Evolutionary conservation across 2,888 invertebrate species (phyloP), one percentile per base, ranked within the genome.

Genomic region (Neuroscelio doddi): DNA sequence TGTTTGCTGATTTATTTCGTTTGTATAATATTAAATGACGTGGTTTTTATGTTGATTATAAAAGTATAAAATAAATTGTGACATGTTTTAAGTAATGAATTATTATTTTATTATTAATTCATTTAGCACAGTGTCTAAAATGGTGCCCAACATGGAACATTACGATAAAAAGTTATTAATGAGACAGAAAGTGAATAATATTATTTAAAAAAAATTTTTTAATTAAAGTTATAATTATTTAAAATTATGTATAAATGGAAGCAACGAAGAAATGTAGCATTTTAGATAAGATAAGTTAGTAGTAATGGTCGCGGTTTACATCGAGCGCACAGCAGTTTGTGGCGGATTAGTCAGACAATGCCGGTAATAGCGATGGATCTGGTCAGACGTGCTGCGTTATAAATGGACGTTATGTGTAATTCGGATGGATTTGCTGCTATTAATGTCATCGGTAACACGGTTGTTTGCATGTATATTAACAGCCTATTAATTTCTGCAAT

Each of bases 321-420:
- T 49, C 39, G 55, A 44, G 51, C 38, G 58, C 59, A 55, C 62
- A 65, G 64, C 55, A 69, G 67, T 67, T 69, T 67, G 69, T 55
- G 47, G 57, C 56, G 66, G 67, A 68, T 68, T 68, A 68, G 69
- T 64, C 55, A 53, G 66, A 66, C 64, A 69, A 69, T 69, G 66
- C 53, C 52, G 56, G 62, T 69, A 66, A 63, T 66, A 61, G 69
- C 46, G 46, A 55, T 21, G 21, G 65, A 64, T 68, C 56, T 47
- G 56, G 62, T 55, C 58, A 50, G 47, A 58, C 50, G 29, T 12
- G 36, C 17, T 9, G 14, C 63, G 55, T 63, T 59, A 53, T 55
- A 63, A 63, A 59, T 67, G 55, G 45, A 59, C 32, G 42, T 57
- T 53, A 55, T 49, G 52, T 58, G 62, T 66, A 49, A 66, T 62